Conservation (phyloP, 2,797 vertebrate species). For the Labeo calbasu region DNA sequence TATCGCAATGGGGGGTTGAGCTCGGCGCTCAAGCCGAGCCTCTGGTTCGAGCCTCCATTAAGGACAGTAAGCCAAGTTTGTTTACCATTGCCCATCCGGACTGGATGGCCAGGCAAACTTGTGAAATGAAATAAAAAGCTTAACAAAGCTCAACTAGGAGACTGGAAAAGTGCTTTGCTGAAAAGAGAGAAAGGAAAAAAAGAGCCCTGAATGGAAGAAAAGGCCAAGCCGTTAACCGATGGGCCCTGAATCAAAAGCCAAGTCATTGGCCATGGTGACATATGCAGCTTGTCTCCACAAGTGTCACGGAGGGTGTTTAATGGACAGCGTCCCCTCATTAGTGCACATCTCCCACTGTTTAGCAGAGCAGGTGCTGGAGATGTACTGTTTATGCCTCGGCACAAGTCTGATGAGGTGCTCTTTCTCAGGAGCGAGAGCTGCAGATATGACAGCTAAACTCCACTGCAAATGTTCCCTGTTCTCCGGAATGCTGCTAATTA, state of each 20-base stretch:
- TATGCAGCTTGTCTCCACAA: conserved; percentile 25
- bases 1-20: too few species aligned
- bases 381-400: conserved; percentile 32
- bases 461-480: conserved; percentile 48
- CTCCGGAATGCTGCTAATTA: conserved; percentile 58
- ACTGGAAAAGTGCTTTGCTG: neutral
- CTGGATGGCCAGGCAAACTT: too few species aligned
- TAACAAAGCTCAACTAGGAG: neutral
- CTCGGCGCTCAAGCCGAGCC: too few species aligned
- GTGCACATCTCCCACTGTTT: conserved; percentile 45
- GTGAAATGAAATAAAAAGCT: neutral
- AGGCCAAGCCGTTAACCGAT: conserved; percentile 19
- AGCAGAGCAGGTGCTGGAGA: conserved; percentile 40
- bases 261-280: conserved; percentile 30
- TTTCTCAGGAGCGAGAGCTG: conserved; percentile 11
- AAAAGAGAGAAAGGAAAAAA: neutral
- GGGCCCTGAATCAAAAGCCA: conserved; percentile 29
- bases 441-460: conserved; percentile 58
- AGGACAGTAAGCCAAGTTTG: too few species aligned
- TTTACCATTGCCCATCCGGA: too few species aligned
- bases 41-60: too few species aligned
- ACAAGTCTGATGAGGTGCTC: conserved; percentile 35
- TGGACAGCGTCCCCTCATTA: conserved; percentile 47
- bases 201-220: neutral
- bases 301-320: conserved; percentile 28